phyloP scores from a whole-genome alignment of 2,113 vertebrate species.

The Hystrix brachyura region DNA sequence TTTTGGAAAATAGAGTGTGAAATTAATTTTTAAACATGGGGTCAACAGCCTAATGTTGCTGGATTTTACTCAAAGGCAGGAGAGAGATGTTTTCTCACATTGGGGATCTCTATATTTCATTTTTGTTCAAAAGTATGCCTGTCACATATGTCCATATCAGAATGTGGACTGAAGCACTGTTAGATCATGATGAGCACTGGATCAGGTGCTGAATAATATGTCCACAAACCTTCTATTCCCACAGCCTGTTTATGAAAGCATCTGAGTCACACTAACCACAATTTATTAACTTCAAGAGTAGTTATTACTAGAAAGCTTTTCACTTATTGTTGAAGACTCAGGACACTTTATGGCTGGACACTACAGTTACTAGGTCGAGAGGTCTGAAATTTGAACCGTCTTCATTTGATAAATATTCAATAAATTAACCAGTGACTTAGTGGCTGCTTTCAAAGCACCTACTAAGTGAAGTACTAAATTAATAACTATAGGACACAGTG shows the following conservation, averaged over 20 bases:
- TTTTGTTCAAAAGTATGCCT: not conserved
- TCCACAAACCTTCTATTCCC: not conserved
- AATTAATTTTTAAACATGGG: conserved; percentile 59
- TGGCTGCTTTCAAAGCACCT: not conserved
- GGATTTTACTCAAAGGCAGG: not conserved
- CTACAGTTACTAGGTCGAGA: not conserved
- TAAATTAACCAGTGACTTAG: not conserved
- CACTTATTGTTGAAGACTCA: not conserved
- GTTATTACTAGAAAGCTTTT: conserved; percentile 1
- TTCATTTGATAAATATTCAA: not conserved
- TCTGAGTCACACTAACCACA: not conserved
- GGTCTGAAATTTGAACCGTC: not conserved
- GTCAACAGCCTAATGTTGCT: not conserved
- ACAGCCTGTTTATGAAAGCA: not conserved
- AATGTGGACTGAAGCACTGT: not conserved
- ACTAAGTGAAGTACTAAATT: not conserved
- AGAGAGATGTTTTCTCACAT: not conserved
- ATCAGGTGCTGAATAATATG: not conserved
- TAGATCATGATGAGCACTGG: not conserved
- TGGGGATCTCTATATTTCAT: not conserved
- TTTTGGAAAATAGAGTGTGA: conserved; percentile 73
- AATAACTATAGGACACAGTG: not conserved
- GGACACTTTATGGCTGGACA: not conserved
- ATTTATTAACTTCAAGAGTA: not conserved
- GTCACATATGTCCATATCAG: not conserved